A percentile compares a stretch with the other conserved stretches of the same genome.
phyloP scores from a whole-genome alignment of 2,888 invertebrate genomes.

The Amblyjoppa proteus region DNA sequence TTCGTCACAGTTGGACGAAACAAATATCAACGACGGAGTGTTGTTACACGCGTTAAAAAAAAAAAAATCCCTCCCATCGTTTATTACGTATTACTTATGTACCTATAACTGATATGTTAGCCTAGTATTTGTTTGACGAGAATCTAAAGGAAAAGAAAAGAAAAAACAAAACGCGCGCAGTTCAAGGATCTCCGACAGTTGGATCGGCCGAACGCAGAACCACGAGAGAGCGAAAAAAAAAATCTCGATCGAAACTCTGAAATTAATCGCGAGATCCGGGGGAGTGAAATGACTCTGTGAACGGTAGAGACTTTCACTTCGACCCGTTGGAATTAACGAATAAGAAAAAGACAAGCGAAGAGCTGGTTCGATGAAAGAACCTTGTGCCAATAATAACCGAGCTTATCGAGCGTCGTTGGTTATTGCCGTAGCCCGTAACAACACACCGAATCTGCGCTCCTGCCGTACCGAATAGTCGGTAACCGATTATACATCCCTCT shows the following conservation, averaged over 20 bases:
- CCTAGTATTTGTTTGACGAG: constrained; percentile 48
- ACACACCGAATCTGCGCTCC: constrained; percentile 7
- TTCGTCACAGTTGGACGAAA: constrained; percentile 12
- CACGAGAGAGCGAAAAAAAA: constrained; percentile 24
- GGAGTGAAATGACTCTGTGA: neutral
- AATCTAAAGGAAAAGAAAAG: constrained; percentile 34
- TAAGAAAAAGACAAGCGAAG: neutral
- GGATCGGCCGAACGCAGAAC: constrained; percentile 40
- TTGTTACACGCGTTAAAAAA: constrained; percentile 46
- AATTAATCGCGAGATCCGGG: neutral
- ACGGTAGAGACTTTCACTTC: neutral
- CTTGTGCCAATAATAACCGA: constrained; percentile 9
- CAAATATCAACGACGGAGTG: constrained; percentile 20
- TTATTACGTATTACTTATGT: constrained; percentile 59
- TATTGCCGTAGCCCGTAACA: constrained; percentile 5
- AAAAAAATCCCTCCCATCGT: constrained; percentile 34
- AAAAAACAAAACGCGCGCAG: constrained; percentile 23
- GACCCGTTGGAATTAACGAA: constrained; percentile 3
- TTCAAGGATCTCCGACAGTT: constrained; percentile 47
- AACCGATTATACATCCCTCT: neutral
- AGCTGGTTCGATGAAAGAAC: constrained; percentile 3
- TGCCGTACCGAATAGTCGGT: neutral
- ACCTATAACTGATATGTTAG: constrained; percentile 45
- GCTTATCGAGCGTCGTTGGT: constrained; percentile 15
- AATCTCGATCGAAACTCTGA: constrained; percentile 9